phyloP scores from a whole-genome alignment of 2,797 vertebrate genomes.

The Malurus splendens region DNA sequence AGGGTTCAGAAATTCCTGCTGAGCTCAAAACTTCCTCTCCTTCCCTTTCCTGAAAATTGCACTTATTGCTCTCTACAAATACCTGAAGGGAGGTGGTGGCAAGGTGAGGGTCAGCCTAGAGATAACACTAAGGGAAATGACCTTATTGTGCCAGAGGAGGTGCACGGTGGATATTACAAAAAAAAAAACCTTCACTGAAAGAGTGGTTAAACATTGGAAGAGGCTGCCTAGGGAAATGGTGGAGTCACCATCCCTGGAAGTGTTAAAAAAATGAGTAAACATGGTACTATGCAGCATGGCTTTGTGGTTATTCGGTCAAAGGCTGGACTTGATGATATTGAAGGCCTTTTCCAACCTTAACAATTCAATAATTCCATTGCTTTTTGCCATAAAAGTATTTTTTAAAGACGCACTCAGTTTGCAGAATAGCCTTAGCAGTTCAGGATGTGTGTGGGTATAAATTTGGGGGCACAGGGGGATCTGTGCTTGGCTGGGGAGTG shows the following conservation, averaged over 20 bases:
- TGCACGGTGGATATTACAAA: not conserved
- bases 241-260: not conserved
- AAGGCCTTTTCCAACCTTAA: not conserved
- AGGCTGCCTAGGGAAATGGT: not conserved
- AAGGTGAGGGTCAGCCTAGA: not conserved
- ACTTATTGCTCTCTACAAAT: not conserved
- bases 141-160: not conserved
- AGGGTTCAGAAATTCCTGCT: not conserved
- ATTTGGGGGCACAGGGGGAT: not conserved
- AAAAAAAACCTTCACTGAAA: not conserved
- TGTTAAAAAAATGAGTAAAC: not conserved
- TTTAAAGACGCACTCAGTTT: not conserved
- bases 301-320: not conserved
- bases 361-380: not conserved
- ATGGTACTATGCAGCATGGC: fast-evolving
- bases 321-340: not conserved
- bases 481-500: fast-evolving
- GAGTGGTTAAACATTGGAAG: not conserved
- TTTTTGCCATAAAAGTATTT: not conserved
- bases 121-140: not conserved
- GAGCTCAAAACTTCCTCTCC: not conserved
- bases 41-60: not conserved
- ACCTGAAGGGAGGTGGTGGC: not conserved
- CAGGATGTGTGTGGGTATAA: too few species aligned
- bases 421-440: not conserved